phyloP scores from a whole-genome alignment of 2,113 vertebrate genomes.

The Platichthys stellatus region DNA sequence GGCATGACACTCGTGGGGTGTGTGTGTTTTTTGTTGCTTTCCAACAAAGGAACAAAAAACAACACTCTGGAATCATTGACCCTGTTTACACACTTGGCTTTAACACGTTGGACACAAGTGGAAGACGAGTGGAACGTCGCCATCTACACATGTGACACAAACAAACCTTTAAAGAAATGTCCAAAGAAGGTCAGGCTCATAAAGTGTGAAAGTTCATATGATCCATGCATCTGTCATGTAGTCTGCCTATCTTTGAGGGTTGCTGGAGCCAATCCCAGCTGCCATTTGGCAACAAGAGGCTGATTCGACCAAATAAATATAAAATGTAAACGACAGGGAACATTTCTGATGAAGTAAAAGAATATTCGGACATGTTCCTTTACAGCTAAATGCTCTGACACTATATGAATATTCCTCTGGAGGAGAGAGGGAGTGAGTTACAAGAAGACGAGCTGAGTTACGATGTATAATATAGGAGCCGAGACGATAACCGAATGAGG shows the following conservation, averaged over 20 bases:
- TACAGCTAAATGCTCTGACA: background rate
- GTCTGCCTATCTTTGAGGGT: too few species aligned
- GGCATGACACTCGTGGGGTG: background rate
- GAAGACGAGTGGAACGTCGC: background rate
- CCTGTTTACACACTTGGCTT: background rate
- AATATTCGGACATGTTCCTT: background rate
- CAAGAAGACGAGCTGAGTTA: background rate
- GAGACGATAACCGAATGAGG: constrained; percentile 27
- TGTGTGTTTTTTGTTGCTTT: constrained; percentile 7
- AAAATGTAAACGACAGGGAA: background rate
- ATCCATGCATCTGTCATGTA: too few species aligned
- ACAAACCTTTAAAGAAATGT: background rate
- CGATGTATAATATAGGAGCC: background rate
- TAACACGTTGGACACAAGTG: background rate
- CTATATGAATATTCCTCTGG: background rate
- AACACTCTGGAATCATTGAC: background rate
- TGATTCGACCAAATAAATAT: background rate
- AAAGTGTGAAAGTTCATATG: too few species aligned
- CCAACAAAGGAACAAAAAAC: background rate
- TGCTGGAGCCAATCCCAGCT: too few species aligned
- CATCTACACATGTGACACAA: background rate
- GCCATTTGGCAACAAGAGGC: too few species aligned
- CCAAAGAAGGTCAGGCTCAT: background rate
- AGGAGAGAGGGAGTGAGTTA: background rate
- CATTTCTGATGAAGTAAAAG: too few species aligned